Evolutionary conservation across 2,113 vertebrate species (phyloP).

Genomic region (Baryphthengus martii): DNA sequence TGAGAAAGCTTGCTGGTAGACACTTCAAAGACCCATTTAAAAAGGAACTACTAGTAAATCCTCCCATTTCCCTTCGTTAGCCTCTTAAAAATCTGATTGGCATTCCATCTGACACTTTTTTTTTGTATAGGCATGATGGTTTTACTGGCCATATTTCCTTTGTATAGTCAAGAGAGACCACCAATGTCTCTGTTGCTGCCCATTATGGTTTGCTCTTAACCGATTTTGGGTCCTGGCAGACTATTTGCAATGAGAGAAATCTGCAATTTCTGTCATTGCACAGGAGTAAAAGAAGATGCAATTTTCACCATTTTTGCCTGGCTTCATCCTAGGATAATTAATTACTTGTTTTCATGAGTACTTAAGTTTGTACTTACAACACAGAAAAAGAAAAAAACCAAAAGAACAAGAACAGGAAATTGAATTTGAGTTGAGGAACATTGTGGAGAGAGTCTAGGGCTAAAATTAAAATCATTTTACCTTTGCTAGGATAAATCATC

Average conservation of each 20-base stretch:
- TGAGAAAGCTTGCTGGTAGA: not conserved
- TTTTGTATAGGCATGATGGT: not conserved
- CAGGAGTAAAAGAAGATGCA: not conserved
- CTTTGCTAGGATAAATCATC: not conserved
- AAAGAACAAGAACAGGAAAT: not conserved
- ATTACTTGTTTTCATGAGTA: not conserved
- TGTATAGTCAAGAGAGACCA: not conserved
- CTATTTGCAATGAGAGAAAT: not conserved
- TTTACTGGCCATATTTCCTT: not conserved
- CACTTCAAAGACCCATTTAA: not conserved
- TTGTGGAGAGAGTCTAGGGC: not conserved
- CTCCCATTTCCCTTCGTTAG: accelerated
- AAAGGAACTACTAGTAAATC: not conserved
- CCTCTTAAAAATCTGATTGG: not conserved
- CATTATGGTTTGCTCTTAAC: not conserved
- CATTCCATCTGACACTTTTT: accelerated
- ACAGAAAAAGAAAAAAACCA: not conserved
- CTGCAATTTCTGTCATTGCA: not conserved
- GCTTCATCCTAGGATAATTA: not conserved
- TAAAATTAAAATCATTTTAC: not conserved
- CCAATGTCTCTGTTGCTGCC: not conserved
- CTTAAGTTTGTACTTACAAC: not conserved
- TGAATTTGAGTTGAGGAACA: not conserved
- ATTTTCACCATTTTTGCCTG: not conserved
- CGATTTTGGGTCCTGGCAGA: not conserved